phyloP scores from a whole-genome alignment of 2,797 vertebrate species.

The Natrix natrix region DNA sequence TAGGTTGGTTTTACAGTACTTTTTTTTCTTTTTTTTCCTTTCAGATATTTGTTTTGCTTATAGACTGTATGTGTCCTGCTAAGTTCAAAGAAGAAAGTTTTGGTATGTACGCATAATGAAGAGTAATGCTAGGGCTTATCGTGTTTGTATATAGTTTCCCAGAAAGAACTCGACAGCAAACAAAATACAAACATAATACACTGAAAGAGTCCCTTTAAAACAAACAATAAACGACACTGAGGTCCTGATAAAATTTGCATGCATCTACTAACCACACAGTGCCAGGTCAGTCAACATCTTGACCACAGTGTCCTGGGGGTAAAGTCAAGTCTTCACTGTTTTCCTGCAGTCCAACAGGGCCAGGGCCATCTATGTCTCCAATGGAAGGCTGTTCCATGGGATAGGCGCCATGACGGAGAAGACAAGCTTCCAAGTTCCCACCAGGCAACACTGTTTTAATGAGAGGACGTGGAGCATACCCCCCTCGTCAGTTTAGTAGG shows the following conservation, averaged over 20 bases:
- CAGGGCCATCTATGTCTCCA: neutral
- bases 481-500: neutral
- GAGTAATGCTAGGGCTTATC: neutral
- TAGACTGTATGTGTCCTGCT: slow-evolving; percentile 73
- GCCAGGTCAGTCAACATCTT: neutral
- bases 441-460: neutral
- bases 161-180: neutral
- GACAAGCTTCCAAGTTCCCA: neutral
- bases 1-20: neutral
- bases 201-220: neutral
- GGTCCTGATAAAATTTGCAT: neutral
- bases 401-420: neutral
- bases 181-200: neutral
- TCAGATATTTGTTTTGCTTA: slow-evolving; percentile 75
- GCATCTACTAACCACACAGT: neutral
- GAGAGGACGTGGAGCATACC: neutral
- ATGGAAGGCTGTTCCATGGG: neutral
- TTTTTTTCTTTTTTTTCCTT: neutral
- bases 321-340: neutral
- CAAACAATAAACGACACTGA: neutral
- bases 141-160: neutral
- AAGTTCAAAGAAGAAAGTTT: slow-evolving; percentile 58
- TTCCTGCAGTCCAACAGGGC: neutral
- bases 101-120: slow-evolving; percentile 63
- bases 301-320: neutral